phyloP scores from a whole-genome alignment of 2,797 vertebrate species.

The Numenius phaeopus region DNA sequence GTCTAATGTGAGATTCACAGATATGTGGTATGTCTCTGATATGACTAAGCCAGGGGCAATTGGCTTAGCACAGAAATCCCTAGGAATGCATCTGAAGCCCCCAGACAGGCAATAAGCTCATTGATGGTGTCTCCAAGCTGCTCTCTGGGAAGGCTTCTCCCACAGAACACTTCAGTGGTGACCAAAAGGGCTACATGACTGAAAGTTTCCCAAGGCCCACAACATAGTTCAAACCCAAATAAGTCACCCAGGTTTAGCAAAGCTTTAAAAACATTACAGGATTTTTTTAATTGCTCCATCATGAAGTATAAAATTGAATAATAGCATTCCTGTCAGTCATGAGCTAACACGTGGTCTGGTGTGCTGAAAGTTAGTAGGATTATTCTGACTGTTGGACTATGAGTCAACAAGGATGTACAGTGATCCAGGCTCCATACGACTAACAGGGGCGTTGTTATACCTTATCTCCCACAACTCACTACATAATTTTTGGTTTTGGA shows the following conservation, averaged over 20 bases:
- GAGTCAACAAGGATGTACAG: neutral
- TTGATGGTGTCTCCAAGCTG: neutral
- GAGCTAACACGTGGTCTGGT: neutral
- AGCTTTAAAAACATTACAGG: neutral
- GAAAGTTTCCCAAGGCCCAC: neutral
- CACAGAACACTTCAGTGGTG: neutral
- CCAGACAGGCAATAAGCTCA: neutral
- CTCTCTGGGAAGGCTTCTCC: neutral
- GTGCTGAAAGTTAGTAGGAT: neutral
- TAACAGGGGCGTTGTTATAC: neutral
- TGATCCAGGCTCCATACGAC: neutral
- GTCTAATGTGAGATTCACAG: neutral
- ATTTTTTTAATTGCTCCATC: neutral
- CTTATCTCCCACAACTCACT: neutral
- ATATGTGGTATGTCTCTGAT: neutral
- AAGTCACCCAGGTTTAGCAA: neutral
- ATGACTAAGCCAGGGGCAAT: neutral
- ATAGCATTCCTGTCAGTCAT: neutral
- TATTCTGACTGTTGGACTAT: neutral
- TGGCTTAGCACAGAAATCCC: conserved; percentile 20
- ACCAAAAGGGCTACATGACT: neutral
- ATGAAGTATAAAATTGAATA: neutral
- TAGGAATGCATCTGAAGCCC: neutral
- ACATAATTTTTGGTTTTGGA: neutral
- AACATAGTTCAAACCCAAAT: neutral